A percentile compares a stretch with the other conserved stretches of the same genome.
Conservation (phyloP, 2,888 invertebrate genomes). For the Podabrus alpinus region DNA sequence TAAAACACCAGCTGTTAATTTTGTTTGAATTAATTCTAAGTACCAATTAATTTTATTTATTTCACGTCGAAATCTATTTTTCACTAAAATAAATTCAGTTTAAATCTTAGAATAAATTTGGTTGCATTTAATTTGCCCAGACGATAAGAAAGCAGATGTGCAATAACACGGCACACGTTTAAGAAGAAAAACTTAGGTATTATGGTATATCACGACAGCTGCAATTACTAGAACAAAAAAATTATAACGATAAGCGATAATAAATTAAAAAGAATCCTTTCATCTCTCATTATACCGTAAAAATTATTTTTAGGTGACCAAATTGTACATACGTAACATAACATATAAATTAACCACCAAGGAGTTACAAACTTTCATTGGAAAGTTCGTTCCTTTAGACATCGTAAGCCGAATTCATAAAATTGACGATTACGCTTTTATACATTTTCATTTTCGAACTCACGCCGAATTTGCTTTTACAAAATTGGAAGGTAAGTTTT, state of each 20-base stretch:
- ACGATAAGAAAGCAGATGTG: background rate
- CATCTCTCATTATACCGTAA: background rate
- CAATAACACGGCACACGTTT: background rate
- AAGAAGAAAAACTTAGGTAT: background rate
- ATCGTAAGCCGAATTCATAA: conserved; percentile 58
- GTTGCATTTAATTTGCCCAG: background rate
- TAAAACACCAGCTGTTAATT: background rate
- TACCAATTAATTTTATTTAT: background rate
- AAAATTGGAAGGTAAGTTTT: conserved; percentile 42
- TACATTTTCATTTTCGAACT: conserved; percentile 59
- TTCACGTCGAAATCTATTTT: background rate
- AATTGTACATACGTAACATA: background rate
- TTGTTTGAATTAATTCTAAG: background rate
- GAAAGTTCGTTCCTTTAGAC: conserved; percentile 33
- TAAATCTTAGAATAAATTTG: background rate
- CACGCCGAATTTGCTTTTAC: conserved; percentile 54
- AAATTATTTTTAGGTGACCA: background rate
- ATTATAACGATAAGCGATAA: background rate
- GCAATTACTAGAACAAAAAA: background rate
- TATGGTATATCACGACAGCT: background rate
- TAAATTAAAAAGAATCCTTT: background rate
- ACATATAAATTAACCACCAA: background rate
- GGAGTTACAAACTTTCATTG: background rate
- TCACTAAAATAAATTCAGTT: background rate
- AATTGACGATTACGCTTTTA: conserved; percentile 62